phyloP scores from a whole-genome alignment of 2,797 vertebrate species.

The Acomys russatus region DNA sequence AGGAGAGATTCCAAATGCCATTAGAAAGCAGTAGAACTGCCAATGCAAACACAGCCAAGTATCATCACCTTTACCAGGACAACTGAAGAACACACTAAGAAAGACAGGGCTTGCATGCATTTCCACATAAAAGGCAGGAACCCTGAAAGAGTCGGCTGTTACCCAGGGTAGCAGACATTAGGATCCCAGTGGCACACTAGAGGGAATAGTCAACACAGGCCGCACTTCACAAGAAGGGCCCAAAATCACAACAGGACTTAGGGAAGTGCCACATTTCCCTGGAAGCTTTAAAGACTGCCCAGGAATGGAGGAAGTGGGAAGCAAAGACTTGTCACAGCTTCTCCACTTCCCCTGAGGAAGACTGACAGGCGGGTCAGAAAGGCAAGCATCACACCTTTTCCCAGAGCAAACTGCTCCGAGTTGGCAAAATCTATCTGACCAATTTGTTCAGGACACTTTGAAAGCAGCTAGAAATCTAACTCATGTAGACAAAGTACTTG shows the following conservation, averaged over 20 bases:
- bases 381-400: not conserved
- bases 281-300: not conserved
- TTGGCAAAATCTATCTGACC: not conserved
- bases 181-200: not conserved
- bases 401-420: not conserved
- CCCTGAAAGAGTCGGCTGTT: not conserved
- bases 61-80: not conserved
- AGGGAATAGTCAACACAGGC: not conserved
- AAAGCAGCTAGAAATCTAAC: constrained; percentile 6
- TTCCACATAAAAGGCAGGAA: constrained; percentile 18
- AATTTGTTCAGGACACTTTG: not conserved
- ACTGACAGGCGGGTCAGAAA: not conserved
- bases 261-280: not conserved
- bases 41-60: not conserved
- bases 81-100: not conserved
- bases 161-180: not conserved
- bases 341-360: not conserved
- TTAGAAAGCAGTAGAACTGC: not conserved
- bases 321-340: not conserved
- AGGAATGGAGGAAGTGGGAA: not conserved
- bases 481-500: not conserved
- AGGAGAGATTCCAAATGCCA: not conserved
- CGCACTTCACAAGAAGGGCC: not conserved
- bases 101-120: not conserved
- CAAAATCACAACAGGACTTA: constrained; percentile 2